Evolutionary conservation across 2,113 vertebrate species (phyloP).

Genomic region (Notothenia coriiceps): DNA sequence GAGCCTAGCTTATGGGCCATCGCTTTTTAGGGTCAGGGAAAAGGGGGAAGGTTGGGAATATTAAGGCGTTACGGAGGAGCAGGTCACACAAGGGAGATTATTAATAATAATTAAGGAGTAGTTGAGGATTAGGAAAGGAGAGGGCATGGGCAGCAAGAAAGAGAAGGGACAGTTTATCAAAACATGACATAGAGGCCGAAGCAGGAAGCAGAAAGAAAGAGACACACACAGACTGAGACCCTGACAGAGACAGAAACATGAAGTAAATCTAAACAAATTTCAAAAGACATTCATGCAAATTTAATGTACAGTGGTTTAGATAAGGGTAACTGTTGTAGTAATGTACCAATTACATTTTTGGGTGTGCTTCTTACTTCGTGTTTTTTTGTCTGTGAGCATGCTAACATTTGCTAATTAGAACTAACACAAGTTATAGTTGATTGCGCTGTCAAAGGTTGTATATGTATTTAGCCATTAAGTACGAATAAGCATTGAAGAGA

Average conservation of each 20-base stretch:
- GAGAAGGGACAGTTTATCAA: slow-evolving; percentile 61
- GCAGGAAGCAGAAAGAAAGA: slow-evolving; percentile 41
- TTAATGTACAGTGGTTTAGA: too few relatives aligned
- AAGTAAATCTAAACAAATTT: slow-evolving; percentile 39
- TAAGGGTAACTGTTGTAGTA: too few relatives aligned
- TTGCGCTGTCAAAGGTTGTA: not conserved
- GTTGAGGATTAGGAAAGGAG: slow-evolving; percentile 63
- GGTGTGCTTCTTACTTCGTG: too few relatives aligned
- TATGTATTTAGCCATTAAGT: not conserved
- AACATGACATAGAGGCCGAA: slow-evolving; percentile 40
- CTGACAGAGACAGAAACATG: slow-evolving; percentile 57
- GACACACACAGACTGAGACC: slow-evolving; percentile 34
- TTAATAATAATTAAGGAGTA: slow-evolving; percentile 63
- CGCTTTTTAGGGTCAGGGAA: slow-evolving; percentile 64
- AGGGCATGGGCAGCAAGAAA: slow-evolving; percentile 50
- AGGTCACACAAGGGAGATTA: slow-evolving; percentile 58
- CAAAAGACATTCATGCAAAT: not conserved
- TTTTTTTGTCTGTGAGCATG: too few relatives aligned
- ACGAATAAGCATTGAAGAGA: not conserved
- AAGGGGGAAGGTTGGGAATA: slow-evolving; percentile 44
- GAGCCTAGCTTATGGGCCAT: slow-evolving; percentile 82
- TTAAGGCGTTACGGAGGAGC: slow-evolving; percentile 58
- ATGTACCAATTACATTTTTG: too few relatives aligned
- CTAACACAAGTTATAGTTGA: too few relatives aligned
- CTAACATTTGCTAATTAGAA: too few relatives aligned